Conservation (phyloP, 2,888 invertebrate species). For the Thereva nobilitata region DNA sequence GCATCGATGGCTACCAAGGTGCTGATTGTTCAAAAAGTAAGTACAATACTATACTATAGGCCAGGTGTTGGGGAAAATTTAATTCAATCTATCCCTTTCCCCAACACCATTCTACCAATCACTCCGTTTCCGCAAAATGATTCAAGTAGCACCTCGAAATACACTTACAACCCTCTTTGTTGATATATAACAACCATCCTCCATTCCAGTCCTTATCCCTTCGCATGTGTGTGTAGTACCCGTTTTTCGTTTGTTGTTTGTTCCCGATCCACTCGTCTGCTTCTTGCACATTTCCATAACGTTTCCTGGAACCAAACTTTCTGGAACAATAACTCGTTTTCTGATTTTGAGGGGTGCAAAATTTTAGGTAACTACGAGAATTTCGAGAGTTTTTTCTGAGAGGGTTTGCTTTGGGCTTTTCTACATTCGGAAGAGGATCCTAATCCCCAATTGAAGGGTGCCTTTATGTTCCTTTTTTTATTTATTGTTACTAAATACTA, state of each 20-base stretch:
- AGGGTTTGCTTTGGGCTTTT: not conserved
- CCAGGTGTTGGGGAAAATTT: not conserved
- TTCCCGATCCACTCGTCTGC: constrained; percentile 35
- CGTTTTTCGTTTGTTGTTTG: constrained; percentile 23
- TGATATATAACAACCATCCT: too few species aligned
- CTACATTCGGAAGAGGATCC: too few species aligned
- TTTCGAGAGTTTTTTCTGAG: constrained; percentile 2
- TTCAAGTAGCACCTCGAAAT: not conserved
- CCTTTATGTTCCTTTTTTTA: too few species aligned
- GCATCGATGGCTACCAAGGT: constrained; percentile 88
- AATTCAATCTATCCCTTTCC: not conserved
- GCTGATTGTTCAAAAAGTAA: constrained; percentile 81
- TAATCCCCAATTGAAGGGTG: too few species aligned
- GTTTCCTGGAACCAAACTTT: constrained; percentile 37
- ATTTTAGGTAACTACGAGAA: not conserved
- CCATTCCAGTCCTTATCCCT: not conserved
- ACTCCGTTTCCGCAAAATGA: constrained; percentile 4
- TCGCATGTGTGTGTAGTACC: not conserved
- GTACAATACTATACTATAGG: constrained; percentile 51
- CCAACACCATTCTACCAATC: not conserved
- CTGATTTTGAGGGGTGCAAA: not conserved
- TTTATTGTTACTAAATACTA: too few species aligned
- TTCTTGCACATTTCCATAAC: constrained; percentile 24
- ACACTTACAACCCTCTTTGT: too few species aligned
- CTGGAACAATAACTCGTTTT: constrained; percentile 23